These are phyloP conservation scores for Typhlomys cinereus DNA, from an alignment of 2,113 vertebrate species.

Conservation along the genomic window DNA sequence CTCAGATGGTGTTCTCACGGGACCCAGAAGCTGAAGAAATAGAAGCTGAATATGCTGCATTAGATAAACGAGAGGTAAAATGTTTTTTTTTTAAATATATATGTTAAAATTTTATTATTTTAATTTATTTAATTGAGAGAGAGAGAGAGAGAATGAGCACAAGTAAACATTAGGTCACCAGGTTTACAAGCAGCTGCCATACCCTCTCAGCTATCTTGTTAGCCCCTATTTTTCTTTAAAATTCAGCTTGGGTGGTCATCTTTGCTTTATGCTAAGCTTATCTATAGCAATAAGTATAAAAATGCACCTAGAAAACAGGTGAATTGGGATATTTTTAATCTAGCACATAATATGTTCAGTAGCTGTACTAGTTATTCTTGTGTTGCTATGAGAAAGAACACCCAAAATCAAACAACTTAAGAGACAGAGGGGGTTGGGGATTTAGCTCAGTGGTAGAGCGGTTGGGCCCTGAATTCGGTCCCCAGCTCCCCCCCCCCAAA, in stretches of 20 bases:
- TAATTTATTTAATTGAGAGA: too few relatives aligned
- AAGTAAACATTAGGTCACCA: too few relatives aligned
- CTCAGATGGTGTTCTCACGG: slow-evolving; percentile 98
- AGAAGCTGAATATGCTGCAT: slow-evolving; percentile 97
- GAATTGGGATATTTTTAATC: neutral
- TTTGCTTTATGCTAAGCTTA: neutral
- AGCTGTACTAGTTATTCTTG: too few relatives aligned
- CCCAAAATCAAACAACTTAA: too few relatives aligned
- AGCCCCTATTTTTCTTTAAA: slow-evolving; percentile 52
- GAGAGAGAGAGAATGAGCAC: too few relatives aligned
- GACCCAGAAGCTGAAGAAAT: slow-evolving; percentile 96
- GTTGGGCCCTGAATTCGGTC: too few relatives aligned
- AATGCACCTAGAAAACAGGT: slow-evolving; percentile 1
- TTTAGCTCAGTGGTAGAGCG: too few relatives aligned
- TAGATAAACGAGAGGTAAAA: slow-evolving; percentile 96
- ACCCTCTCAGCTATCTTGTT: too few relatives aligned
- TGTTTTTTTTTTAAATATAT: slow-evolving; percentile 8
- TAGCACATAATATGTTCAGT: neutral
- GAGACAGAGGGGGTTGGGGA: too few relatives aligned
- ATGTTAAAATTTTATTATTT: slow-evolving; percentile 7
- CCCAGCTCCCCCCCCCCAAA: too few relatives aligned
- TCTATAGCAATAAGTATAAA: neutral
- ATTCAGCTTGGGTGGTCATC: neutral
- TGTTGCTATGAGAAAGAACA: too few relatives aligned
- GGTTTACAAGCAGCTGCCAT: too few relatives aligned